Percentiles rank a stretch among this genome's conserved stretches.
phyloP scores from a whole-genome alignment of 2,113 vertebrate species.

The Colinus virginianus region DNA sequence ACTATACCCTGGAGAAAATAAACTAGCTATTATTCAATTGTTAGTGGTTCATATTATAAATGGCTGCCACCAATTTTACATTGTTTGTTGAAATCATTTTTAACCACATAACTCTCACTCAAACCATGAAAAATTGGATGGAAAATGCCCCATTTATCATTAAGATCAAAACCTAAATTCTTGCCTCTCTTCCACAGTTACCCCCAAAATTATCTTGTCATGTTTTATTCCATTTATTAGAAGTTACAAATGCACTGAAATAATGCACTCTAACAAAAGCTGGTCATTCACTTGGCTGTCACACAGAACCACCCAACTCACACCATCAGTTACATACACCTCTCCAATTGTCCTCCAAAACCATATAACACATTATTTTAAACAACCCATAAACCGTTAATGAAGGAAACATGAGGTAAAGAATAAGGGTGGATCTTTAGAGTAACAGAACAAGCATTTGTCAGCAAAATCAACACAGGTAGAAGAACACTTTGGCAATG shows the following conservation, averaged over 20 bases:
- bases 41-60: conserved; percentile 63
- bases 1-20: conserved; percentile 68
- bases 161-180: conserved; percentile 23
- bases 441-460: neutral
- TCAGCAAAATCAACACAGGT: neutral
- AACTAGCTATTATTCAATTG: conserved; percentile 69
- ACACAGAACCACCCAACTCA: neutral
- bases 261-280: neutral
- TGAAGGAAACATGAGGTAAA: neutral
- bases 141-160: conserved; percentile 34
- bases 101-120: conserved; percentile 22
- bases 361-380: neutral
- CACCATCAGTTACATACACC: neutral
- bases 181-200: conserved; percentile 3
- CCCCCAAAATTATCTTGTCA: neutral
- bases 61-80: conserved; percentile 36
- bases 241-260: neutral
- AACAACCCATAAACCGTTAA: neutral
- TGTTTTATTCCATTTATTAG: conserved; percentile 19
- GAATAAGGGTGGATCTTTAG: neutral
- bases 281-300: neutral
- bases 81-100: conserved; percentile 54
- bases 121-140: conserved; percentile 37
- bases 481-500: no score
- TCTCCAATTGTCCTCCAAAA: neutral